Conservation (phyloP, 2,888 invertebrate genomes). For the Drosophila incognita region DNA sequence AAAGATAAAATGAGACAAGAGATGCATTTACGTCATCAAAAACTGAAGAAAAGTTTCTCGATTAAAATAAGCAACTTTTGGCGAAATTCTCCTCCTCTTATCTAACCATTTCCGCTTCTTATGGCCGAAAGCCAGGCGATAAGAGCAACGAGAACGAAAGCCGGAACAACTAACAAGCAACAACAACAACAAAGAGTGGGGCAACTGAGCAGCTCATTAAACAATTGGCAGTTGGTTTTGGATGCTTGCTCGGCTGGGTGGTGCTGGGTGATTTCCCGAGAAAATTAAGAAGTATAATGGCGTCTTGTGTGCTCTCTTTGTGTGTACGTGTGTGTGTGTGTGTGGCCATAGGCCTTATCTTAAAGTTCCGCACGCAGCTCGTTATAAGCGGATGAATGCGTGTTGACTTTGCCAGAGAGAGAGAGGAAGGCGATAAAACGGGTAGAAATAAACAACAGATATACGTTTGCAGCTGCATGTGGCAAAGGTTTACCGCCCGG, state of each 20-base stretch:
- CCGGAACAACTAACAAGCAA: conserved; percentile 43
- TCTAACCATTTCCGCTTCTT: conserved; percentile 74
- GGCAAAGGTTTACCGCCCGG: conserved; percentile 27
- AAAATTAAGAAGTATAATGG: conserved; percentile 60
- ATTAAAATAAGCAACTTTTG: conserved; percentile 76
- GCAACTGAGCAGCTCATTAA: conserved; percentile 70
- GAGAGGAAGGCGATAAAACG: neutral
- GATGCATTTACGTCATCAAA: conserved; percentile 35
- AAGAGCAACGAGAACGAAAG: conserved; percentile 20
- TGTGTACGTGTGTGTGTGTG: neutral
- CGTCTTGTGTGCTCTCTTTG: conserved; percentile 1
- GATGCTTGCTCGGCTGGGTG: conserved; percentile 10
- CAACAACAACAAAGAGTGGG: conserved; percentile 33
- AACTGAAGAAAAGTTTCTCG: conserved; percentile 68
- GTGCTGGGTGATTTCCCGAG: conserved; percentile 41
- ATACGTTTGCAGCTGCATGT: conserved; percentile 25
- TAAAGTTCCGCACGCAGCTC: conserved; percentile 39
- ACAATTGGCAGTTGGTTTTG: conserved; percentile 67
- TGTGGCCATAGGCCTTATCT: conserved; percentile 49
- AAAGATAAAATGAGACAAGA: conserved; percentile 27
- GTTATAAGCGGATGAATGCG: conserved; percentile 52
- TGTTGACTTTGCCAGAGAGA: conserved; percentile 38
- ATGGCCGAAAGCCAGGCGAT: conserved; percentile 29
- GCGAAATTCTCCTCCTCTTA: conserved; percentile 56
- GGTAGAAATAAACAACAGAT: conserved; percentile 8